Evolutionary conservation across 2,888 invertebrate genomes (phyloP), one percentile per base, ranked within the genome.

Genomic region (Hemithea aestivaria): DNA sequence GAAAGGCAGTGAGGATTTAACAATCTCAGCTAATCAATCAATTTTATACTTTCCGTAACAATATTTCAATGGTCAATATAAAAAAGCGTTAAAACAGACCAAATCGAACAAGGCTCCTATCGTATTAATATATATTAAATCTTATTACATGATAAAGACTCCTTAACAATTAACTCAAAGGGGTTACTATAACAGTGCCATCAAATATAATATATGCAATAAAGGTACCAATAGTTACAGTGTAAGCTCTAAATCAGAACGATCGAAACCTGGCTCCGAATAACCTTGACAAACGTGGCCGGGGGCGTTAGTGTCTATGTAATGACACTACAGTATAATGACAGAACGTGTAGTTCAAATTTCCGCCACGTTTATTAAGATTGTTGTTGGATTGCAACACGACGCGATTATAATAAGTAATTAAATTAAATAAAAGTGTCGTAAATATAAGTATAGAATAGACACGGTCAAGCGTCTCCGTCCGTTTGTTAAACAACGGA

Each of bases 81-180:
- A 77, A 61, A 82, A 81, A 82, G 82, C 73, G 75, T 59, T 66
- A 63, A 71, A 76, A 80, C 70, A 74, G 66, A 71, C 73, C 74
- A 66, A 73, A 71, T 76, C 70, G 78, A 80, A 82, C 78, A 72
- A 82, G 77, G 80, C 81, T 77, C 67, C 75, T 80, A 83, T 68
- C 58, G 73, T 74, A 76, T 75, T 77, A 74, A 74, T 78, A 72
- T 74, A 71, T 71, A 75, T 81, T 83, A 82, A 83, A 77, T 83
- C 83, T 84, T 83, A 85, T 75, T 79, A 83, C 80, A 77, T 73
- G 83, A 83, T 83, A 84, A 81, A 84, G 79, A 81, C 71, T 80
- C 69, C 82, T 82, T 81, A 85, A 87, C 84, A 79, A 83, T 77
- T 72, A 87, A 87, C 83, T 84, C 67, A 83, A 79, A 71, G 72